Evolutionary conservation across 2,888 invertebrate genomes (phyloP).

Genomic region (Calliopum simillimum): DNA sequence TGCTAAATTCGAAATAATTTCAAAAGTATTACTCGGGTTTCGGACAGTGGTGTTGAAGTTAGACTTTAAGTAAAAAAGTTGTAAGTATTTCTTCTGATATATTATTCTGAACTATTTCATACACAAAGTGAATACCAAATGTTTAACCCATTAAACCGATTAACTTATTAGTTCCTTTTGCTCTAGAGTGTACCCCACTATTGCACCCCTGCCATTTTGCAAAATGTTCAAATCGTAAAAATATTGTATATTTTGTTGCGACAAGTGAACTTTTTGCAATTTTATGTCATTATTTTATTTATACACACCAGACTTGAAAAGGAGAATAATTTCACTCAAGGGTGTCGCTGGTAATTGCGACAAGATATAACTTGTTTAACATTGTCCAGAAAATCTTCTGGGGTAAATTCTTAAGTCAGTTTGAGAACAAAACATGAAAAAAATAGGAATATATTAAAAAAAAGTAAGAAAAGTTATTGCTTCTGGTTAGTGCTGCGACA

Average conservation of each 20-base stretch:
- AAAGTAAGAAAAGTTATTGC: no score
- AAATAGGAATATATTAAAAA: no score
- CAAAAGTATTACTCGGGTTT: no score
- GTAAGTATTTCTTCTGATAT: no score
- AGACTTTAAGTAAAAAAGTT: no score
- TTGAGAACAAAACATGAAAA: constrained; percentile 21
- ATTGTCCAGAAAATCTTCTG: constrained; percentile 13
- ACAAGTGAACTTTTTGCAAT: constrained; percentile 57
- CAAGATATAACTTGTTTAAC: constrained; percentile 19
- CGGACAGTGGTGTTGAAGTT: no score
- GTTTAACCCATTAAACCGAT: no score
- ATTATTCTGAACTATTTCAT: no score
- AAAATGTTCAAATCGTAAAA: constrained; percentile 55
- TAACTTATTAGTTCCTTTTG: no score
- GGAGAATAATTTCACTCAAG: neutral
- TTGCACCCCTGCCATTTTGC: neutral
- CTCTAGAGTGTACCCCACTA: neutral
- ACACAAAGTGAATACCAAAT: no score
- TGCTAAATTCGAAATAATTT: no score
- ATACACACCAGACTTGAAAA: constrained; percentile 3
- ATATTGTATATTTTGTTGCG: constrained; percentile 62
- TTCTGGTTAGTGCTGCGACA: no score
- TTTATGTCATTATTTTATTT: constrained; percentile 29
- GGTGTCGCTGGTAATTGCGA: constrained; percentile 24
- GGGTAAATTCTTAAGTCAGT: constrained; percentile 30